Percentiles rank a stretch among this genome's conserved stretches.
Conservation (phyloP, 2,113 vertebrate genomes). For the Megalops atlanticus region DNA sequence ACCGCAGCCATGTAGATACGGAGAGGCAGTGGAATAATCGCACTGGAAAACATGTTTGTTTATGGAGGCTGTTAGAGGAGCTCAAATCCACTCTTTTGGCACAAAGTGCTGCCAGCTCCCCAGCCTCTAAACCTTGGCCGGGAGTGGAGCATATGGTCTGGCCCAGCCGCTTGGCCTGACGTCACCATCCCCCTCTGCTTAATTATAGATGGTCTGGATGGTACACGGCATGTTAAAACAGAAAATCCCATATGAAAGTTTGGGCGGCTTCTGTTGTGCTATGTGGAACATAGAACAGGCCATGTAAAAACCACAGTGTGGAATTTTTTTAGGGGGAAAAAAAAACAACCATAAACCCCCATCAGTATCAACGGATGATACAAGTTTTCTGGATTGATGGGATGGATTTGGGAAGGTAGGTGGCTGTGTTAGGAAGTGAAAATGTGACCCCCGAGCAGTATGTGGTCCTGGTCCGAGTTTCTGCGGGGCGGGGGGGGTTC, state of each 20-base stretch:
- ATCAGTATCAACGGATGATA: too few relatives aligned
- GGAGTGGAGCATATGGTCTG: constrained; percentile 42
- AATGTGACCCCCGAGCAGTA: background rate
- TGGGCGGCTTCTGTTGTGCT: too few relatives aligned
- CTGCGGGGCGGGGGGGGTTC: background rate
- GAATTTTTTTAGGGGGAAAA: too few relatives aligned
- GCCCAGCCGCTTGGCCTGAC: constrained; percentile 39
- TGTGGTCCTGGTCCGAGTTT: background rate
- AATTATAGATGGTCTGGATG: constrained; percentile 62
- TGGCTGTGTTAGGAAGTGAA: background rate
- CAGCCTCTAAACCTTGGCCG: background rate
- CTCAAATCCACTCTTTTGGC: background rate
- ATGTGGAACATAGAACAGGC: too few relatives aligned
- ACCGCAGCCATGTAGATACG: too few relatives aligned
- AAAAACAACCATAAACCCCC: too few relatives aligned
- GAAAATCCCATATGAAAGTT: constrained; percentile 42
- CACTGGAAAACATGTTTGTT: background rate
- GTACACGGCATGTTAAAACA: constrained; percentile 52
- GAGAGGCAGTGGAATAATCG: background rate
- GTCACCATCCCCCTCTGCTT: constrained; percentile 51
- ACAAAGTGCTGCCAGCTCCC: background rate
- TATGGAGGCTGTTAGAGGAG: background rate
- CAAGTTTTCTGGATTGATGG: background rate
- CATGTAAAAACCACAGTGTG: background rate
- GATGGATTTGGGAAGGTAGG: background rate